Evolutionary conservation across 2,113 vertebrate genomes (phyloP), one percentile per base, ranked within the genome.

Genomic region (Clinocottus analis): DNA sequence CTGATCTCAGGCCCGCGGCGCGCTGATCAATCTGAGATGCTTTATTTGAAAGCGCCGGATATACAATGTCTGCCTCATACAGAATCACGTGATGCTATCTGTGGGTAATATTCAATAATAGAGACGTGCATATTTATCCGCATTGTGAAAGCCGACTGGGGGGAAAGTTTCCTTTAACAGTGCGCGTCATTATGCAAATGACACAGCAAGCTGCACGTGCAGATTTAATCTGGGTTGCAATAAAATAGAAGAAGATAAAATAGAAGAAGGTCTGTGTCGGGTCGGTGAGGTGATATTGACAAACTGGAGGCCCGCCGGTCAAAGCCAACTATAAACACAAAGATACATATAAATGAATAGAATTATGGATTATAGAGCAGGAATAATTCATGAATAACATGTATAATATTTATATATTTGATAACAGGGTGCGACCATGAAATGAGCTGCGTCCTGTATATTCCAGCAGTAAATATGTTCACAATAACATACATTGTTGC

Each of bases 41-140:
- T 76, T 41, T 14, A 76, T 45, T 55, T 23, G 7, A 66, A 75
- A 33, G 3, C 29, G 23, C 61, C 41, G 61, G 70, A 74, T 27
- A 13, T 59, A 25, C 21, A 13, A 39, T 53, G 41, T 11, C 39
- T 45, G 7, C 3, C 7, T 21, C 17, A 25, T 37, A 35, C n/a
- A 43, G 12, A 59, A 59, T 21, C 7, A 23, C 16, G 56, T 14
- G 56, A 23, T 47, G 27, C 17, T 61, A 62, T 51, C 58, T 13
- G 29, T 8, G 13, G 41, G 7, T 33, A 25, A 72, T 49, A 61
- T 49, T 49, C 31, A 3, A 23, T 29, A 12, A 56, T 27, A 25
- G 12, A 27, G 11, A 14, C 53, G 35, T 64, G 17, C 25, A 43
- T 39, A 13, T 14, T 33, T 23, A 68, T 51, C 7, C 14, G 37